Conservation (phyloP, 2,113 vertebrate genomes). For the Bungarus multicinctus region DNA sequence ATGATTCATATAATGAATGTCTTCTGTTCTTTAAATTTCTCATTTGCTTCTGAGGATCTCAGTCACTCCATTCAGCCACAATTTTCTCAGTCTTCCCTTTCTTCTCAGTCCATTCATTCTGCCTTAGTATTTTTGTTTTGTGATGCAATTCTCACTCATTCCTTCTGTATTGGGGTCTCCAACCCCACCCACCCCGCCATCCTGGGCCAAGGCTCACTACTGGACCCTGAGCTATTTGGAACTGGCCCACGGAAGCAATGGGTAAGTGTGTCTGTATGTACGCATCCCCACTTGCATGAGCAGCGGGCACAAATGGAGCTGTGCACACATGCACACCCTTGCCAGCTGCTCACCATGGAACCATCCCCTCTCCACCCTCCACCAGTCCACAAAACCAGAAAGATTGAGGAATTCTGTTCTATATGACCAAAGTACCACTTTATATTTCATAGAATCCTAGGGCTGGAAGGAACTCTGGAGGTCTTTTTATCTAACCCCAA, state of each 20-base stretch:
- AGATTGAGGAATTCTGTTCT: background rate
- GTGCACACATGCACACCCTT: background rate
- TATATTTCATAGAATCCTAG: background rate
- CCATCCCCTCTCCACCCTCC: background rate
- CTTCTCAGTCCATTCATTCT: background rate
- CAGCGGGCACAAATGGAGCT: background rate
- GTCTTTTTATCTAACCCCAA: background rate
- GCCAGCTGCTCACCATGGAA: fast-evolving
- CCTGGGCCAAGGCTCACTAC: background rate
- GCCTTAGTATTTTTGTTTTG: background rate
- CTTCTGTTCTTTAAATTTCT: background rate
- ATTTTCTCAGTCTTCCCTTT: background rate
- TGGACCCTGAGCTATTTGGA: background rate
- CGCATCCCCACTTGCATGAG: background rate
- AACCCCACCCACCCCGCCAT: background rate
- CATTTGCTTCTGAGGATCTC: background rate
- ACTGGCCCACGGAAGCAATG: background rate
- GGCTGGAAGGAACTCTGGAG: background rate
- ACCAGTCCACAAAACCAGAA: background rate
- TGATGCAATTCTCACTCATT: background rate
- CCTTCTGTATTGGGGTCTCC: background rate
- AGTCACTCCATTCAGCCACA: background rate
- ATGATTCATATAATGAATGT: background rate
- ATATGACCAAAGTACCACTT: background rate
- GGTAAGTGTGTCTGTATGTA: background rate